These are phyloP conservation scores for Holcopasites calliopsidis DNA, from an alignment of 1,140 invertebrate genomes.

Conservation along the genomic window DNA sequence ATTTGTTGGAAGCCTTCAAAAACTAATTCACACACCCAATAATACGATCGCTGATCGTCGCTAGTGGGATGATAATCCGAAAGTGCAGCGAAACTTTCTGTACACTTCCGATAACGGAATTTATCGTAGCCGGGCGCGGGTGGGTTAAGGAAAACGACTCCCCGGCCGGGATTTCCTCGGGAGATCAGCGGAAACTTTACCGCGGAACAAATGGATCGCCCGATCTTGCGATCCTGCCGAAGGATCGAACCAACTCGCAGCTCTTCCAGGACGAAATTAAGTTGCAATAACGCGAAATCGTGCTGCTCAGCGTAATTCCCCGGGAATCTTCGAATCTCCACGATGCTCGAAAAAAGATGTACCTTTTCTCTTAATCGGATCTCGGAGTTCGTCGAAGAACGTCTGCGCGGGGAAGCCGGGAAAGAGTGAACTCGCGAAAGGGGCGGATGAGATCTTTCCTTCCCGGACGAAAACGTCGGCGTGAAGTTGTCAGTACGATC, in stretches of 20 bases:
- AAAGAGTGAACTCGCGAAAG: too few relatives aligned
- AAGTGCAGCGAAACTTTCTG: slow-evolving; percentile 15
- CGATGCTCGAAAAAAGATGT: background rate
- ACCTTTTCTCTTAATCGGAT: background rate
- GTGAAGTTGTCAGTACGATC: slow-evolving; percentile 5
- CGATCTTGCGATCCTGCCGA: too few relatives aligned
- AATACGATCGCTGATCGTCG: too few relatives aligned
- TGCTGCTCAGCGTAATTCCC: background rate
- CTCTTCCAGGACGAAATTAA: background rate
- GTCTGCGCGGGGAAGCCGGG: background rate
- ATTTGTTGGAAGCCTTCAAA: too few relatives aligned
- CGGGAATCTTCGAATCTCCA: background rate
- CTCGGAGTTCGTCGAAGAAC: background rate
- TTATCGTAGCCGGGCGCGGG: background rate
- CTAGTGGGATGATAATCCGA: slow-evolving; percentile 1
- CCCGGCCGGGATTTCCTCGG: background rate
- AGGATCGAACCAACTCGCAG: background rate
- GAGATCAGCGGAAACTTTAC: slow-evolving; percentile 12
- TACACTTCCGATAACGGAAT: slow-evolving; percentile 29
- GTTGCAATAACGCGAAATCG: slow-evolving; percentile 13
- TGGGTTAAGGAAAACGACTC: background rate
- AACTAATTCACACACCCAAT: too few relatives aligned
- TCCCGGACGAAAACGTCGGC: background rate
- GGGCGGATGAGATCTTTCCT: background rate
- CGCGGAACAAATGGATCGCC: background rate